These are phyloP conservation scores for Struthidea cinerea DNA, from an alignment of 2,113 vertebrate genomes.

Conservation along the genomic window DNA sequence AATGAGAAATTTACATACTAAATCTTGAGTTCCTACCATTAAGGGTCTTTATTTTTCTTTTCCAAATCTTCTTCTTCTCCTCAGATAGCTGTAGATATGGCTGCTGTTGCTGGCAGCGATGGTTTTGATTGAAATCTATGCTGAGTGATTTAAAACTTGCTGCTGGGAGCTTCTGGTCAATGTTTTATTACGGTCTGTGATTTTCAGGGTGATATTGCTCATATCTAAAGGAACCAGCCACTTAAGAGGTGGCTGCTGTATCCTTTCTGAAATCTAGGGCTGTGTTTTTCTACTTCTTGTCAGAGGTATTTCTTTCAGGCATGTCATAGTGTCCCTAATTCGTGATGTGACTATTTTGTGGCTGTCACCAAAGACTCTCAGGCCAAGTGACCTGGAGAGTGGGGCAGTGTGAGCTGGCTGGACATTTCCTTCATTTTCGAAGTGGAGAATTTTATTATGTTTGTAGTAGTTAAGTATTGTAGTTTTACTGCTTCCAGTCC, in stretches of 20 bases:
- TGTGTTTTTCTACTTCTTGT: background rate
- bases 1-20: background rate
- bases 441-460: background rate
- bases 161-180: background rate
- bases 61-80: background rate
- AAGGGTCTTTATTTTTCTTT: background rate
- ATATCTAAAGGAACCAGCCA: background rate
- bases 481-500: background rate
- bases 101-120: background rate
- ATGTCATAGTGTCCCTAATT: background rate
- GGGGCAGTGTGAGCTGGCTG: background rate
- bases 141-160: background rate
- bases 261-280: background rate
- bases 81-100: background rate
- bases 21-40: background rate
- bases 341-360: fast-evolving
- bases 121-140: background rate
- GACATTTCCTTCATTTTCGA: background rate
- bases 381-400: background rate
- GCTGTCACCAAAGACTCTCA: fast-evolving
- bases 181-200: background rate
- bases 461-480: background rate
- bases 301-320: background rate
- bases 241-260: background rate
- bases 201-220: background rate